Evolutionary conservation across 2,888 invertebrate species (phyloP).

Genomic region (Drosophila parthenogenetica): DNA sequence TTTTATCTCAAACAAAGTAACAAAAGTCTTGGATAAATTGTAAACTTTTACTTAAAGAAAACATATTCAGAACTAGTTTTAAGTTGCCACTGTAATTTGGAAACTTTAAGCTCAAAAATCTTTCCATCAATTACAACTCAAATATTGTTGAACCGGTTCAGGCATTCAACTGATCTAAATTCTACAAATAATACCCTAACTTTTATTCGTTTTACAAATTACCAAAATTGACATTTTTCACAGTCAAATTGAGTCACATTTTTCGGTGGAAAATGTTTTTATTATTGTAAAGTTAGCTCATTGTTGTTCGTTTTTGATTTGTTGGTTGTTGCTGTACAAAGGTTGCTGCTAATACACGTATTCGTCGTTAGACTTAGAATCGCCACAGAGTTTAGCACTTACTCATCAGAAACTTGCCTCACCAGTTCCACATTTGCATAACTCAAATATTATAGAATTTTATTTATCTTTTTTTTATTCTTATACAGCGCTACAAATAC

Average conservation of each 20-base stretch:
- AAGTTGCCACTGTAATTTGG: too few relatives aligned
- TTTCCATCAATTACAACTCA: background rate
- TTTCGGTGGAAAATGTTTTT: constrained; percentile 3
- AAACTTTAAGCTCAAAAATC: background rate
- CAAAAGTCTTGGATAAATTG: too few relatives aligned
- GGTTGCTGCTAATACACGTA: constrained; percentile 15
- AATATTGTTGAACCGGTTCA: constrained; percentile 10
- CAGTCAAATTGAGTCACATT: constrained; percentile 17
- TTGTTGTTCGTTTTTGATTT: background rate
- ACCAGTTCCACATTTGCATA: constrained; percentile 57
- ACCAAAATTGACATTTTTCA: constrained; percentile 5
- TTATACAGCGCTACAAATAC: constrained; percentile 39
- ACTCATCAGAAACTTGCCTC: constrained; percentile 19
- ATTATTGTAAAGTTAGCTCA: constrained; percentile 1
- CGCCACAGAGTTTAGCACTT: constrained; percentile 25
- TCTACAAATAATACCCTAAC: background rate
- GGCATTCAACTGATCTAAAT: background rate
- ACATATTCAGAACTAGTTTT: too few relatives aligned
- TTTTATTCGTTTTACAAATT: constrained; percentile 4
- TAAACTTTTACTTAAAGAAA: too few relatives aligned
- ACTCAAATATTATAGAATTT: constrained; percentile 34
- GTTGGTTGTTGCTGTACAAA: constrained; percentile 21
- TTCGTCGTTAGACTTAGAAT: background rate
- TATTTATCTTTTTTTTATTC: constrained; percentile 10
- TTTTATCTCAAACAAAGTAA: too few relatives aligned